Evolutionary conservation across 1,140 invertebrate species (phyloP).

Genomic region (Aphaenogaster floridana): DNA sequence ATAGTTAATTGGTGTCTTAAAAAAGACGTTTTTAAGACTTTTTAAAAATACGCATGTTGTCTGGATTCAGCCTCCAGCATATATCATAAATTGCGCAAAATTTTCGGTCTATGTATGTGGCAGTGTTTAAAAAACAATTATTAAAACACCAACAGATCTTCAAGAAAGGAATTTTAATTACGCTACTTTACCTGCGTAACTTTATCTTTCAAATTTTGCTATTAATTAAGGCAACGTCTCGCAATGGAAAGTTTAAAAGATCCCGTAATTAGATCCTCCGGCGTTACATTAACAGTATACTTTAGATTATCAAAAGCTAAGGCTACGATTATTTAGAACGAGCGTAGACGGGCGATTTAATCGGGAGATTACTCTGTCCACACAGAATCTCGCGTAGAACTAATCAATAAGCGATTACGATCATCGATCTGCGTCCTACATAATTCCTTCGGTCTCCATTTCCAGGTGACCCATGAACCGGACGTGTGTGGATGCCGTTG

Average conservation of each 20-base stretch:
- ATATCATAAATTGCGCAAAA: background rate
- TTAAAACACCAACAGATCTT: background rate
- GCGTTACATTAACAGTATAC: background rate
- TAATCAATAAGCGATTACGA: slow-evolving; percentile 57
- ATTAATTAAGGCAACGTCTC: slow-evolving; percentile 5
- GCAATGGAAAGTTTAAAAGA: slow-evolving; percentile 2
- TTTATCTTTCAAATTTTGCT: slow-evolving; percentile 23
- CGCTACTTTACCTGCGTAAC: background rate
- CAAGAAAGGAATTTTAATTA: background rate
- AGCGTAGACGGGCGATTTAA: background rate
- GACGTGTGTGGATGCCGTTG: no score
- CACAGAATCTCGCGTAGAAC: slow-evolving; percentile 14
- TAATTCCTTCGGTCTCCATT: slow-evolving; percentile 25
- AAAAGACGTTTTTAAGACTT: background rate
- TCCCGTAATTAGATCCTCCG: background rate
- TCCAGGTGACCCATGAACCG: background rate
- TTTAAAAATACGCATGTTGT: background rate
- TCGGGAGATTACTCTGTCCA: background rate
- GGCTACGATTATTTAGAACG: slow-evolving; percentile 2
- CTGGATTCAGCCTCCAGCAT: background rate
- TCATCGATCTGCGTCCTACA: slow-evolving; percentile 42
- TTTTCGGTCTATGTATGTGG: background rate
- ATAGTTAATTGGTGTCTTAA: background rate
- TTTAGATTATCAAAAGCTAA: background rate
- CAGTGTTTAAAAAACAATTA: background rate